These are phyloP conservation scores for Athalia circularis DNA, from an alignment of 2,888 invertebrate genomes.

Conservation along the genomic window DNA sequence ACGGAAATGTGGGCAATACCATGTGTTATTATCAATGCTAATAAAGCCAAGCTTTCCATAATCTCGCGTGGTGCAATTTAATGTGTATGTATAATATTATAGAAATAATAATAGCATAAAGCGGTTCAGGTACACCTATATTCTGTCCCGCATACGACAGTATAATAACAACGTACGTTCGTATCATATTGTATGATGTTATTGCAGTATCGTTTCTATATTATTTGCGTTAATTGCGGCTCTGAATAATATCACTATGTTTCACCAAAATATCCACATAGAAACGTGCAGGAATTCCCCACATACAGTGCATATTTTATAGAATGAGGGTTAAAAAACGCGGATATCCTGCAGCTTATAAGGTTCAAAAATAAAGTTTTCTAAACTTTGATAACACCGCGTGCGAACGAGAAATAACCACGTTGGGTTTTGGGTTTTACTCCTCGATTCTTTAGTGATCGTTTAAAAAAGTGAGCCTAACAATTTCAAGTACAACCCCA, in stretches of 20 bases:
- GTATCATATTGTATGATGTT: too few relatives aligned
- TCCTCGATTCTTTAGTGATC: neutral
- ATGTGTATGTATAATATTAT: neutral
- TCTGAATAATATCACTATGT: too few relatives aligned
- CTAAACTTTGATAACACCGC: constrained; percentile 10
- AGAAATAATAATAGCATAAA: neutral
- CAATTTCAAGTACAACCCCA: constrained; percentile 30
- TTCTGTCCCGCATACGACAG: too few relatives aligned
- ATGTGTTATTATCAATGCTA: neutral
- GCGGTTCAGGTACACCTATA: neutral
- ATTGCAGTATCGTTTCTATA: too few relatives aligned
- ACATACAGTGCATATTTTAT: too few relatives aligned
- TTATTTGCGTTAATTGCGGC: too few relatives aligned
- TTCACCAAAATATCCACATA: too few relatives aligned
- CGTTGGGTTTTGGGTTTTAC: neutral
- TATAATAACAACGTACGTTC: too few relatives aligned
- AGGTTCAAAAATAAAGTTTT: constrained; percentile 11
- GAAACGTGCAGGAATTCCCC: too few relatives aligned
- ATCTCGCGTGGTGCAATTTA: neutral
- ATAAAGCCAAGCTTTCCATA: constrained; percentile 26
- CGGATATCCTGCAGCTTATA: neutral
- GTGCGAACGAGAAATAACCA: constrained; percentile 3
- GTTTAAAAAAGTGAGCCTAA: constrained; percentile 8
- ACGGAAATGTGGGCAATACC: neutral
- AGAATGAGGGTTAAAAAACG: neutral